Base-by-base conservation (phyloP, 2,888 invertebrate species). In the Eremobia ochroleuca region DNA sequence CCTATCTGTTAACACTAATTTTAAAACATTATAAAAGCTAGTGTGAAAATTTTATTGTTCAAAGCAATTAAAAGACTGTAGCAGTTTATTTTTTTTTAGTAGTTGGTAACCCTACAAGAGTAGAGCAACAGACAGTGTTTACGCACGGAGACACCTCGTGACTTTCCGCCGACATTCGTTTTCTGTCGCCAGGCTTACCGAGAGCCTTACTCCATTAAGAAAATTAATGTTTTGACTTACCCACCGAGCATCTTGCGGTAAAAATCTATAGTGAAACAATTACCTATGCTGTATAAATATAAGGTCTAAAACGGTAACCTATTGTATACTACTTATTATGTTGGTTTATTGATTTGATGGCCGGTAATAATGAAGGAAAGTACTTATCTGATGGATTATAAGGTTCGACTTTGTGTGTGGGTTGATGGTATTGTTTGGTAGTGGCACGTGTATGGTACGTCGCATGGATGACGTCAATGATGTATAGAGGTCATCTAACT, bases 171-270 rank as follows among this genome's bases (percentile, higher is more conserved):
- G 88, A 89, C 92, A 91, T 91, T 92, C 90, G 91, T 92, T 92
- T 92, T 92, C 93, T 93, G 94, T 94, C 94, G 92, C 92, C 91
- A 90, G 88, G 94, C 94, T 95, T 93, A 94, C 93, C 92, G 90
- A 90, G 91, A 93, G 93, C 93, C 95, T 96, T 94, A 95, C 93
- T 96, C 96, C 97, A 97, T 97, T 97, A 97, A 94, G 95, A 95
- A 97, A 97, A 97, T 97, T 96, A 97, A 97, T 97, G 97, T 96
- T 96, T 96, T 94, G 95, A 96, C 95, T 96, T 95, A 96, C 79
- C 81, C 81, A 94, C 82, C 91, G 90, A 91, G 88, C 72, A 74
- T 88, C 88, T 90, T 88, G 90, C 77, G 88, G 88, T 89, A 90
- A 90, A 91, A 88, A 88, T 73, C 86, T 90, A 89, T 89, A 87